phyloP scores from a whole-genome alignment of 2,888 invertebrate genomes.

The Aphidoletes aphidimyza region DNA sequence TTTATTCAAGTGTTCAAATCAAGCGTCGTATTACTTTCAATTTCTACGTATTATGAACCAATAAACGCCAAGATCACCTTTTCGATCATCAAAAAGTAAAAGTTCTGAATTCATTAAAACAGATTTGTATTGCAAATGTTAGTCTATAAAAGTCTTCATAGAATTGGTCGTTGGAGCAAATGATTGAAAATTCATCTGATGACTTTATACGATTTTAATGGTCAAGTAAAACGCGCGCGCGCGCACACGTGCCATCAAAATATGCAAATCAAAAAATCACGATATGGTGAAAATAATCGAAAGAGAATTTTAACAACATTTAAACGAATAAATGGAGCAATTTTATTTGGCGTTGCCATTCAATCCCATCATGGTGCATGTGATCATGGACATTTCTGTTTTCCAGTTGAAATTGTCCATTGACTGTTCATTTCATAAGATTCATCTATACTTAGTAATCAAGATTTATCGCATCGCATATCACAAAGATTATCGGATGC shows the following conservation, averaged over 20 bases:
- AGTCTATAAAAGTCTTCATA: too few species aligned
- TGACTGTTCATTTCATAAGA: background rate
- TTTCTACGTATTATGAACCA: background rate
- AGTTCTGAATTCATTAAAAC: background rate
- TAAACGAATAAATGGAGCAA: too few species aligned
- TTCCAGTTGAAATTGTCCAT: background rate
- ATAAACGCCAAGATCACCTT: background rate
- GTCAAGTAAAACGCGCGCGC: too few species aligned
- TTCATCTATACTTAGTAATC: too few species aligned
- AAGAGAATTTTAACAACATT: background rate
- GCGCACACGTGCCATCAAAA: background rate
- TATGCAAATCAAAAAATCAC: constrained; percentile 29
- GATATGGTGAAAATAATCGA: background rate
- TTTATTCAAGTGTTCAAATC: background rate
- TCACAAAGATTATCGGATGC: background rate
- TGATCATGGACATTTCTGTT: background rate
- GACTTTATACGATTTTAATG: too few species aligned
- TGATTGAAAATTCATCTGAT: too few species aligned
- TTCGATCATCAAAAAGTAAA: constrained; percentile 20
- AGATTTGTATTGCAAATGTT: too few species aligned
- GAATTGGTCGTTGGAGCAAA: too few species aligned
- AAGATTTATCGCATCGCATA: background rate
- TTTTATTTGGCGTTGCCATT: too few species aligned
- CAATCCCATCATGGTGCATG: too few species aligned
- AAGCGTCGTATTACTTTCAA: background rate